Percentiles rank a stretch among this genome's conserved stretches.
These are phyloP conservation scores for Diloba caeruleocephala DNA, from an alignment of 2,888 invertebrate genomes.

Conservation along the genomic window DNA sequence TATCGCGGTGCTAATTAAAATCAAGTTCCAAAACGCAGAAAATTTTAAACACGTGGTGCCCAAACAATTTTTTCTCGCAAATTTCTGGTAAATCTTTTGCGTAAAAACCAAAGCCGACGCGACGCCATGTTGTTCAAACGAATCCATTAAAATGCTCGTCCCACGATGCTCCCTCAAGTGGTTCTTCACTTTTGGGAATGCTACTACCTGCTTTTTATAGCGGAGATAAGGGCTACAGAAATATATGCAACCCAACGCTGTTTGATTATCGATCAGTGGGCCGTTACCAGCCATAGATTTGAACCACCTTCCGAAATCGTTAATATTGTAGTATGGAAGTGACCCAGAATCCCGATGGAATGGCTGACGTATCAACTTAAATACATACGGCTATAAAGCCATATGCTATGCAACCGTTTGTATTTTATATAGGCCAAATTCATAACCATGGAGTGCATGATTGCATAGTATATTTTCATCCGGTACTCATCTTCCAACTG, in stretches of 20 bases:
- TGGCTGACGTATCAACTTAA: slow-evolving; percentile 64
- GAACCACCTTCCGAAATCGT: slow-evolving; percentile 70
- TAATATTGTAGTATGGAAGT: slow-evolving; percentile 70
- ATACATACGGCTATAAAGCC: slow-evolving; percentile 69
- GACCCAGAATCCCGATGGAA: slow-evolving; percentile 72
- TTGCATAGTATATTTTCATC: slow-evolving; percentile 36
- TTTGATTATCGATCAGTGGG: slow-evolving; percentile 71
- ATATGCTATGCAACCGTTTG: slow-evolving; percentile 59
- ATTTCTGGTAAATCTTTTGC: slow-evolving; percentile 63
- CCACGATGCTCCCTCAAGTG: slow-evolving; percentile 68
- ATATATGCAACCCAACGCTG: slow-evolving; percentile 75
- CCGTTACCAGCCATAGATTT: slow-evolving; percentile 60
- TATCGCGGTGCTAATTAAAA: slow-evolving; percentile 30
- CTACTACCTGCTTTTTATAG: slow-evolving; percentile 86
- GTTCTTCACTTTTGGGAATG: slow-evolving; percentile 78
- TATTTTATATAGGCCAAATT: slow-evolving; percentile 54
- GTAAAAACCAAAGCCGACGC: slow-evolving; percentile 65
- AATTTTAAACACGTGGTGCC: slow-evolving; percentile 58
- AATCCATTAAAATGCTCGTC: slow-evolving; percentile 67
- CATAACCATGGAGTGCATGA: slow-evolving; percentile 40
- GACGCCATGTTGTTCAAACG: slow-evolving; percentile 61
- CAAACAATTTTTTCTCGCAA: slow-evolving; percentile 45
- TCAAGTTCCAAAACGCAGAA: slow-evolving; percentile 30
- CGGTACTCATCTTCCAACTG: slow-evolving; percentile 17
- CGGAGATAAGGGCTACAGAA: slow-evolving; percentile 75